Evolutionary conservation across 2,888 invertebrate species (phyloP), one percentile per base, ranked within the genome.

Genomic region (Andrena bucephala): DNA sequence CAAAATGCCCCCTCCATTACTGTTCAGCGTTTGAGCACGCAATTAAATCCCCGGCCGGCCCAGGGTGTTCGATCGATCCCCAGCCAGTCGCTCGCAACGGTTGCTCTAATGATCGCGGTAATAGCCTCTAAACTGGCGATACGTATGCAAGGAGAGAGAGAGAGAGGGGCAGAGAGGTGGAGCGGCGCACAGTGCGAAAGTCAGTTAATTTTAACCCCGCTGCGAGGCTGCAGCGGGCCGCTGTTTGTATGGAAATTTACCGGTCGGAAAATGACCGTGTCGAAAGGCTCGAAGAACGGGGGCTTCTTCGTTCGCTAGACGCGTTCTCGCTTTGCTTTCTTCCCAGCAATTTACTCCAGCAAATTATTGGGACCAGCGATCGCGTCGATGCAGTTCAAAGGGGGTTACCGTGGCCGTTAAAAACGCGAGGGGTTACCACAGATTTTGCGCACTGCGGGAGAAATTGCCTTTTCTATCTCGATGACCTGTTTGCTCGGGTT

Each of bases 261-360:
- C 89, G 89, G 91, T 90, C 84, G 91, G 91, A 90, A 91, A 92
- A 91, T 90, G 85, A 91, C 85, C 89, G 89, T 87, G 90, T 88
- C 91, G 87, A 88, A 90, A 87, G 79, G 82, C 87, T 77, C 71
- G 82, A 80, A 77, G 85, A 86, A 86, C 83, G 76, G 81, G 84
- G 71, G 83, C 81, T 80, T 84, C 87, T 72, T 86, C 86, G 52
- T 75, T 73, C 74, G 63, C 63, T 65, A 66, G 27, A 54, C 69
- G 70, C 48, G 80, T 72, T 75, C 73, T 73, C 72, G 65, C 66
- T 77, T 71, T 70, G 79, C 77, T 83, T 75, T 80, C 85, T 79
- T 86, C 76, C 65, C 80, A 69, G 75, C 81, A 78, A 88, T 84
- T 68, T 78, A 69, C 68, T 27, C 54, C 29, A 52, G 78, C 82